These are phyloP conservation scores for Hemicrepidius hirtus DNA, from an alignment of 2,888 invertebrate genomes.

Conservation along the genomic window DNA sequence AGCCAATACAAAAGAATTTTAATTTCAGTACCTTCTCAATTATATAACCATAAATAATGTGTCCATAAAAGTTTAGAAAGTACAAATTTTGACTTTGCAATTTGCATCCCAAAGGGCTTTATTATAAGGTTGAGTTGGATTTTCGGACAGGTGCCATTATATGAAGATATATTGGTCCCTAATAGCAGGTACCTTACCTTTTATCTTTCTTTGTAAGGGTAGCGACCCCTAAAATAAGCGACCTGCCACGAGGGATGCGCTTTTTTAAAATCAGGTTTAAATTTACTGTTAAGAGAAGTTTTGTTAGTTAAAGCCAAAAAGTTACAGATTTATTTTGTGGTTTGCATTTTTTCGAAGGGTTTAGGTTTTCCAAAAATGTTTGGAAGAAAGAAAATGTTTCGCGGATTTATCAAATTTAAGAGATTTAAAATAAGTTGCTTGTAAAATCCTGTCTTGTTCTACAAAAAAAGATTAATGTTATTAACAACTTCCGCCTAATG, in stretches of 20 bases:
- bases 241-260: slow-evolving; percentile 12
- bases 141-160: slow-evolving; percentile 47
- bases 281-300: neutral
- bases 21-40: too few species aligned
- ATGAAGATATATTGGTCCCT: slow-evolving; percentile 44
- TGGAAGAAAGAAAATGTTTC: too few species aligned
- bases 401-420: too few species aligned
- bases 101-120: slow-evolving; percentile 43
- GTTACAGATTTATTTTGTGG: neutral
- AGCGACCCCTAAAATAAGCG: slow-evolving; percentile 33
- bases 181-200: slow-evolving; percentile 46
- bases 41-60: too few species aligned
- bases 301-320: neutral
- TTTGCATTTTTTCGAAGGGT: neutral
- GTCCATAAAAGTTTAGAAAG: neutral
- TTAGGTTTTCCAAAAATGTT: too few species aligned
- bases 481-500: neutral
- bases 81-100: slow-evolving; percentile 8
- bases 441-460: too few species aligned
- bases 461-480: too few species aligned
- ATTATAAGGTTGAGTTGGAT: slow-evolving; percentile 28
- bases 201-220: slow-evolving; percentile 43
- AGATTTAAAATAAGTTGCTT: too few species aligned
- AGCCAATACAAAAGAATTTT: too few species aligned
- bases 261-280: slow-evolving; percentile 32